Base-by-base conservation (phyloP, 37 sponge, comb jelly and placozoan species). In the Ephydatia muelleri region DNA sequence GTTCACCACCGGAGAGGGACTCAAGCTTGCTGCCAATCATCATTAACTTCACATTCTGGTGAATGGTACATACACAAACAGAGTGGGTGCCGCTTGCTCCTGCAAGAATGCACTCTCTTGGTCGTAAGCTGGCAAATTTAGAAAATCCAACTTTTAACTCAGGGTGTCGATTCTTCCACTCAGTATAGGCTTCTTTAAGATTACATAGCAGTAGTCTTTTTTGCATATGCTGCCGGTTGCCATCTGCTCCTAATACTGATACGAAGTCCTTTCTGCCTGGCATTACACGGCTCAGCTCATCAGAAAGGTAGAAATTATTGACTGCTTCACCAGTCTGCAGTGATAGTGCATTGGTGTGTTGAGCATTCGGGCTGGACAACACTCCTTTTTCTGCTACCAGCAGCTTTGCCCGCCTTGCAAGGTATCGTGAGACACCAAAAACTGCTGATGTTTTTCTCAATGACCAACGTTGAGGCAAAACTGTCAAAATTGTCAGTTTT, bases 1-100 rank as follows among this genome's bases (percentile, higher is more conserved):
- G 33, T 32, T 30, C 27, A 57, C 29, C 35, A 67, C 35, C 32
- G 2, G 57, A 66, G 14, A 34, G 5, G 40, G 72, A 21, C n/a
- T n/a, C 25, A 25, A 82, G 38, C 25, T 70, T 30, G 9, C 73
- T 48, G 34, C n/a, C 36, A n/a, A n/a, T n/a, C 47, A 80, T 65
- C 37, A 65, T 57, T 49, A 80, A 36, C 67, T 65, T 80, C 35
- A 65, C 81, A 65, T 80, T 80, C 68, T 80, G 81, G 31, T 80
- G 81, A 65, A 80, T 65, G 21, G 68, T 65, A 35, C 81, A 80
- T 32, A 80, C 68, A 80, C 81, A 80, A 3, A 80, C n/a, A n/a
- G n/a, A n/a, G n/a, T n/a, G n/a, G n/a, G n/a, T n/a, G n/a, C n/a
- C n/a, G n/a, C n/a, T n/a, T n/a, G n/a, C n/a, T n/a, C 81, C 81